phyloP scores from a whole-genome alignment of 2,888 invertebrate species.

The Pristionchus arcanus region DNA sequence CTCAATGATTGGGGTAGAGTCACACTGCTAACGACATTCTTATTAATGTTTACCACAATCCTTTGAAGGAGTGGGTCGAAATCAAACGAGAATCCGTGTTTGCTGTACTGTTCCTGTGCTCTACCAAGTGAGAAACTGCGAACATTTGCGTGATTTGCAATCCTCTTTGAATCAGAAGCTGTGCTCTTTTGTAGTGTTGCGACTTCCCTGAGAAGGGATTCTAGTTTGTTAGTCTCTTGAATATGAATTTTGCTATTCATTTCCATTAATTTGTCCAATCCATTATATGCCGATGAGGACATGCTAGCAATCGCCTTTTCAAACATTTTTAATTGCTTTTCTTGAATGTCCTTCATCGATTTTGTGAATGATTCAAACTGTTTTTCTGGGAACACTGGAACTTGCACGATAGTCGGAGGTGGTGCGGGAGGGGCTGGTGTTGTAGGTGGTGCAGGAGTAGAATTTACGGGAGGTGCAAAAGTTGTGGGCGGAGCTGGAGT shows the following conservation, averaged over 20 bases:
- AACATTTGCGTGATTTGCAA: not conserved
- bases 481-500: no score
- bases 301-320: not conserved
- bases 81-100: not conserved
- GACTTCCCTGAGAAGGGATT: no score
- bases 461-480: no score
- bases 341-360: no score
- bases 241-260: no score
- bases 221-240: not conserved
- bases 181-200: not conserved
- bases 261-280: no score
- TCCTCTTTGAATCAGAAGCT: not conserved
- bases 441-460: no score
- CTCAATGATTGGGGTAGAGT: not conserved
- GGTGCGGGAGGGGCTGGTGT: no score
- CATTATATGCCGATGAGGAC: no score
- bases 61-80: not conserved
- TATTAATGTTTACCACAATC: not conserved
- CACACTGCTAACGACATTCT: not conserved
- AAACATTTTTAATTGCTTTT: not conserved
- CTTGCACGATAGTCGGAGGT: no score
- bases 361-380: no score
- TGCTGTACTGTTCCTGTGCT: not conserved
- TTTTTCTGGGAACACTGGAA: no score
- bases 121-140: not conserved